A percentile compares a stretch with the other conserved stretches of the same genome.
phyloP scores from a whole-genome alignment of 30 jellyfish, hydroid and myxozoan genomes.

The Catostylus mosaicus region DNA sequence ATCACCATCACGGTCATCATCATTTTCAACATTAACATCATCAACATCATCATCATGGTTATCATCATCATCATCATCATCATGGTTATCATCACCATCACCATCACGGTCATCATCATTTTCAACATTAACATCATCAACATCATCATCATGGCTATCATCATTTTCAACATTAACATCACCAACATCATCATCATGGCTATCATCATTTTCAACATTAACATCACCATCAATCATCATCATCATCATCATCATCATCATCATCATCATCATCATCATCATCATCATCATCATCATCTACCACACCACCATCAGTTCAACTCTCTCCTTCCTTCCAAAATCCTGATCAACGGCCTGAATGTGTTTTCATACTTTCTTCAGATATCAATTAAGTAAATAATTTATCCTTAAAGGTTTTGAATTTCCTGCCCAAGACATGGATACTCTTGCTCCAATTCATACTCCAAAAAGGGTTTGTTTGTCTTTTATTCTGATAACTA shows the following conservation, averaged over 20 bases:
- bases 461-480: constrained; percentile 88
- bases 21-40: not conserved
- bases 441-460: constrained; percentile 85
- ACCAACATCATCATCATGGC: not conserved
- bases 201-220: not conserved
- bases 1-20: not conserved
- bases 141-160: not conserved
- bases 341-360: no score
- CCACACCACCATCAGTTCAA: not conserved
- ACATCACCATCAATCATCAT: not conserved
- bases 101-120: not conserved
- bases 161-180: not conserved
- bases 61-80: not conserved
- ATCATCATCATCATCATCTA: not conserved
- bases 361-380: no score
- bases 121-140: not conserved
- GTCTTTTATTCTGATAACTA: not conserved
- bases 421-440: constrained; percentile 97
- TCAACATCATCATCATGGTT: not conserved
- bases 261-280: not conserved
- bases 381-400: no score
- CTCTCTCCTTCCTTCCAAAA: not conserved
- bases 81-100: not conserved
- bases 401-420: constrained; percentile 93
- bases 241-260: not conserved